phyloP scores from a whole-genome alignment of 2,113 vertebrate genomes.

The Terrapene triunguis region DNA sequence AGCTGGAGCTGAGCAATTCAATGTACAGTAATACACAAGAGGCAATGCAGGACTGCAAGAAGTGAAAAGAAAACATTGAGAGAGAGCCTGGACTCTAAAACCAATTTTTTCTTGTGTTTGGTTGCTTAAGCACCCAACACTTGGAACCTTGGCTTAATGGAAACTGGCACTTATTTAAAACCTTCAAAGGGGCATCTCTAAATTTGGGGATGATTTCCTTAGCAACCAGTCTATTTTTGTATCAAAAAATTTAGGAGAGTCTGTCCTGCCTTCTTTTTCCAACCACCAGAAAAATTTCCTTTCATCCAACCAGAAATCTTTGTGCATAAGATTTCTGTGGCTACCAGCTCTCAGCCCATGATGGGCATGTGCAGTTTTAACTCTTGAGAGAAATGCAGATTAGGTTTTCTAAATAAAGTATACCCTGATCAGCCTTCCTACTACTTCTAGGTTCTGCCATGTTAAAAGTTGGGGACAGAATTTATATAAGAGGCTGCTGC shows the following conservation, averaged over 20 bases:
- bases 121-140: background rate
- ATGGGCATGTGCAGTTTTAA: background rate
- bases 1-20: conserved; percentile 42
- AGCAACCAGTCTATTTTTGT: conserved; percentile 30
- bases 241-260: background rate
- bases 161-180: conserved; percentile 50
- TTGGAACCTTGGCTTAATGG: background rate
- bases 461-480: background rate
- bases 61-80: background rate
- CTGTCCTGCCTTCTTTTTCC: background rate
- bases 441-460: accelerated
- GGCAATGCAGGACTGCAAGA: background rate
- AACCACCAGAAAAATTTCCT: background rate
- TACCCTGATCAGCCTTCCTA: background rate
- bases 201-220: background rate
- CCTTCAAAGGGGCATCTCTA: conserved; percentile 24
- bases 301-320: background rate
- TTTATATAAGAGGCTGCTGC: background rate
- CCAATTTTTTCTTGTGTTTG: background rate
- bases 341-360: background rate
- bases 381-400: accelerated
- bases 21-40: background rate
- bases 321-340: background rate
- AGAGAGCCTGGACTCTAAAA: background rate
- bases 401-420: background rate